Percentiles rank a stretch among this genome's conserved stretches.
These are phyloP conservation scores for Arion vulgaris DNA, from an alignment of 1,140 invertebrate genomes.

Conservation along the genomic window DNA sequence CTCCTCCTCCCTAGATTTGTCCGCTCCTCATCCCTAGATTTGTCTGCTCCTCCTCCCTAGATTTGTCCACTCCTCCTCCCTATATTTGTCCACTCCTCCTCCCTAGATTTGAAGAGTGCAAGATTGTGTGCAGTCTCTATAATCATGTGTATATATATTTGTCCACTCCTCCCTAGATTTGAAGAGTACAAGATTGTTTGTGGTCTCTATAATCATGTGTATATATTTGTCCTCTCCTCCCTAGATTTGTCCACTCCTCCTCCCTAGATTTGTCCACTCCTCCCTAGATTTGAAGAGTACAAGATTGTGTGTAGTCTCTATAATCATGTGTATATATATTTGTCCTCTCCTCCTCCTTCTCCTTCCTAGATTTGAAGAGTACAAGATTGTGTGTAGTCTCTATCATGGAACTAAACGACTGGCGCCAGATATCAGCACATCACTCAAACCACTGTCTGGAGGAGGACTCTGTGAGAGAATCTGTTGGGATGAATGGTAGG, in stretches of 20 bases:
- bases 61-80: conserved; percentile 90
- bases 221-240: no score
- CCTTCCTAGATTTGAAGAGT: conserved; percentile 81
- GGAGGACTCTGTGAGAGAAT: conserved; percentile 84
- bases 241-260: no score
- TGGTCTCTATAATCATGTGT: no score
- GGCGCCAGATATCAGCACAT: conserved; percentile 51
- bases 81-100: no score
- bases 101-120: conserved; percentile 84
- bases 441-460: conserved; percentile 75
- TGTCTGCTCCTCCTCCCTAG: conserved; percentile 56
- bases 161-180: no score
- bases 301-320: conserved; percentile 81
- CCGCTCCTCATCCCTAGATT: no score
- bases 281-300: conserved; percentile 83
- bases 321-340: no score
- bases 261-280: no score
- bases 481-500: conserved; percentile 87
- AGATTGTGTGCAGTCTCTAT: conserved; percentile 85
- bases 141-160: no score
- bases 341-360: no score
- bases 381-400: conserved; percentile 85
- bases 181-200: conserved; percentile 87
- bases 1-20: no score
- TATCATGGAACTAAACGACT: conserved; percentile 86